Evolutionary conservation across 2,888 invertebrate genomes (phyloP).

Genomic region (Ferdinandea cuprea): DNA sequence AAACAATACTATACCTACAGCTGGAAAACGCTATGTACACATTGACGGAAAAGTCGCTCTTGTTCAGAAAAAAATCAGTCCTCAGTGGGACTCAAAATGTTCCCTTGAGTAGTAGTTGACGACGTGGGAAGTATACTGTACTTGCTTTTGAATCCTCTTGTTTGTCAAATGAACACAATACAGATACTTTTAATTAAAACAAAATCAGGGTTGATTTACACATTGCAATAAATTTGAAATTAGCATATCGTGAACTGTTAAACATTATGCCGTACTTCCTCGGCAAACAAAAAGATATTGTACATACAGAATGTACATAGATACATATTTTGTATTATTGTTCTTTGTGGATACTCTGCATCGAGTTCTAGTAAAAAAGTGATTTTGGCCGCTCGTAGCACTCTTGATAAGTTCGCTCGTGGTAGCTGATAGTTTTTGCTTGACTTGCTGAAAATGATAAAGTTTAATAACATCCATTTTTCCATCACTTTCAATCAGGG

Average conservation of each 20-base stretch:
- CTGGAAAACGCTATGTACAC: constrained; percentile 60
- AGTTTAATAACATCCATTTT: constrained; percentile 16
- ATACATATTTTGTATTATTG: constrained; percentile 27
- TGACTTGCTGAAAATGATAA: constrained; percentile 17
- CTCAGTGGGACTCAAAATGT: constrained; percentile 63
- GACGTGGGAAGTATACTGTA: constrained; percentile 41
- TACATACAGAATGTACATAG: constrained; percentile 10
- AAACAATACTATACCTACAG: constrained; percentile 56
- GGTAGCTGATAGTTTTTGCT: constrained; percentile 3
- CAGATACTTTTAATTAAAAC: constrained; percentile 3
- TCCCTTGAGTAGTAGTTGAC: constrained; percentile 57
- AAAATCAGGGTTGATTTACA: constrained; percentile 39
- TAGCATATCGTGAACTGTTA: constrained; percentile 5
- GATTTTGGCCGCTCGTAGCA: constrained; percentile 20
- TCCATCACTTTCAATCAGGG: neutral
- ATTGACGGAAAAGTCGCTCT: constrained; percentile 53
- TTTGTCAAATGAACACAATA: neutral
- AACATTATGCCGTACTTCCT: constrained; percentile 28
- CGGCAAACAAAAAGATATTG: constrained; percentile 46
- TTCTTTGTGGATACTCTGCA: constrained; percentile 6
- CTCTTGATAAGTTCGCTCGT: constrained; percentile 1
- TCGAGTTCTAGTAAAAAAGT: constrained; percentile 28
- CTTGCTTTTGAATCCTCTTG: constrained; percentile 8
- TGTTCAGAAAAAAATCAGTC: constrained; percentile 59
- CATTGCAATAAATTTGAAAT: constrained; percentile 14